A percentile compares a stretch with the other conserved stretches of the same genome.
Evolutionary conservation across 2,888 invertebrate genomes (phyloP).

Genomic region (Ophion obscuratus): DNA sequence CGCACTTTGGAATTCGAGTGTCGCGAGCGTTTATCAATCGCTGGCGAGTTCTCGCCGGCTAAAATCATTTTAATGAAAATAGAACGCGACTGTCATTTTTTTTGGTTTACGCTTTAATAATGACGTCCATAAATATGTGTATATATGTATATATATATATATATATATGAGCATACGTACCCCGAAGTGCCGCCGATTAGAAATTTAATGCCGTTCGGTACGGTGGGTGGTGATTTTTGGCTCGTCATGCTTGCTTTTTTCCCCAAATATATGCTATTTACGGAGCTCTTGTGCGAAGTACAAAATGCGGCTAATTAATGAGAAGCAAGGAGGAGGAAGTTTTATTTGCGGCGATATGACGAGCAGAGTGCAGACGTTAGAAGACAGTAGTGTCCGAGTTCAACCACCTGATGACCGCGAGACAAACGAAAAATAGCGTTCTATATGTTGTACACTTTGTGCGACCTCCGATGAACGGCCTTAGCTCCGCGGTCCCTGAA

Average conservation of each 20-base stretch:
- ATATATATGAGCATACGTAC: slow-evolving; percentile 71
- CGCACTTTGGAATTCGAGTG: background rate
- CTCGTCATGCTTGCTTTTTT: slow-evolving; percentile 73
- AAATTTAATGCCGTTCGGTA: slow-evolving; percentile 81
- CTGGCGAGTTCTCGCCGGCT: background rate
- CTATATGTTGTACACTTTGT: background rate
- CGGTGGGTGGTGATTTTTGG: slow-evolving; percentile 79
- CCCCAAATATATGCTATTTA: background rate
- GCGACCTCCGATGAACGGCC: slow-evolving; percentile 47
- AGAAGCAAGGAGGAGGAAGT: too few relatives aligned
- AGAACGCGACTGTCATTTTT: background rate
- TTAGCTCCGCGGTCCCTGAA: slow-evolving; percentile 24
- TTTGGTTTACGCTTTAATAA: background rate
- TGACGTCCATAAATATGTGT: background rate
- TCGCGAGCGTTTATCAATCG: background rate
- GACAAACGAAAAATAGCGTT: background rate
- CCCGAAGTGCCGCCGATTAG: slow-evolving; percentile 81
- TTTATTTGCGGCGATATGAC: too few relatives aligned
- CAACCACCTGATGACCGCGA: slow-evolving; percentile 57
- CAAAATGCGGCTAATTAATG: background rate
- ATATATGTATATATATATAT: too few relatives aligned
- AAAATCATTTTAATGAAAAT: background rate
- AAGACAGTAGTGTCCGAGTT: background rate
- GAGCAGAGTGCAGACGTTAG: too few relatives aligned
- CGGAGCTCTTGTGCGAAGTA: background rate